These are phyloP conservation scores for Drosophila setifemur DNA, from an alignment of 1,140 invertebrate genomes.

Conservation along the genomic window DNA sequence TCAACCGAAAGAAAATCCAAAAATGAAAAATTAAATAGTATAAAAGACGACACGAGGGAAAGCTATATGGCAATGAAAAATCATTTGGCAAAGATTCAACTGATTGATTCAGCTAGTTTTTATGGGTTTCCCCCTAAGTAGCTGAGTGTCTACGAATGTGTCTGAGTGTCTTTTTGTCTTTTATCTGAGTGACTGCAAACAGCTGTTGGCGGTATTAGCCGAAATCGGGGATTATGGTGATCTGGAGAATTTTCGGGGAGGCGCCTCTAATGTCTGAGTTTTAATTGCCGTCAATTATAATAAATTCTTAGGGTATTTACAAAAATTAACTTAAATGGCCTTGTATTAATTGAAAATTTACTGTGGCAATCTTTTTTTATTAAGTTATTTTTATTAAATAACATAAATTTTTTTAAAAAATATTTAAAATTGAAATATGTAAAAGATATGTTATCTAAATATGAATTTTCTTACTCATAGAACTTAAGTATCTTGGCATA, in stretches of 20 bases:
- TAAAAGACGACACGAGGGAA: neutral
- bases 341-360: no score
- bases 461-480: no score
- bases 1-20: constrained; percentile 28
- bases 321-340: no score
- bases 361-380: no score
- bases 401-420: neutral
- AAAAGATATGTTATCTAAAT: no score
- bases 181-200: neutral
- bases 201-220: constrained; percentile 26
- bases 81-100: constrained; percentile 43
- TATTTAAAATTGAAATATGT: no score
- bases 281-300: neutral
- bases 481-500: neutral
- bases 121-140: constrained; percentile 15
- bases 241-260: constrained; percentile 49
- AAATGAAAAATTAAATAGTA: constrained; percentile 45
- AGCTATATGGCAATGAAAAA: constrained; percentile 39
- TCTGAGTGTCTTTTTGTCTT: neutral
- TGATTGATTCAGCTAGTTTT: constrained; percentile 31
- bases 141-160: neutral
- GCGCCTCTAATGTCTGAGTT: constrained; percentile 3
- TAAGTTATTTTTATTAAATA: neutral
- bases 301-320: no score
- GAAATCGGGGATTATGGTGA: constrained; percentile 6